Percentiles rank a stretch among this genome's conserved stretches.
phyloP scores from a whole-genome alignment of 1,140 invertebrate genomes.

The Cydia strobilella region DNA sequence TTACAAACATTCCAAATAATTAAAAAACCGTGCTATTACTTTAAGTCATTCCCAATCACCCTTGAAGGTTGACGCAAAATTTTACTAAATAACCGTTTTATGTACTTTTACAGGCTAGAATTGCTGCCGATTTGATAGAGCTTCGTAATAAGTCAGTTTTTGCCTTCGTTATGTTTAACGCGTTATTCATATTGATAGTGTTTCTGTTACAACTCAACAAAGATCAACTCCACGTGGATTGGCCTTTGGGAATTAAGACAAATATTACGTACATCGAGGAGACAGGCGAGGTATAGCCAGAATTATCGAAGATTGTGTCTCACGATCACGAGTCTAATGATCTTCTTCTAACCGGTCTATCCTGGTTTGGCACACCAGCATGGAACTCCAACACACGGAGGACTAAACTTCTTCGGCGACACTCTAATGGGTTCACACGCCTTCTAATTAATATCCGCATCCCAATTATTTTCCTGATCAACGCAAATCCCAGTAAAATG shows the following conservation, averaged over 20 bases:
- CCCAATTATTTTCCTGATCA: slow-evolving; percentile 40
- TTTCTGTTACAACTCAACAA: slow-evolving; percentile 99
- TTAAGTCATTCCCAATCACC: slow-evolving; percentile 60
- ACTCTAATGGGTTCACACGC: slow-evolving; percentile 59
- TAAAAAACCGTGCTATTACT: neutral
- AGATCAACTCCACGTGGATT: slow-evolving; percentile 96
- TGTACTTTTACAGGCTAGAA: slow-evolving; percentile 88
- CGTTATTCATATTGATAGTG: slow-evolving; percentile 98
- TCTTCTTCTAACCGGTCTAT: slow-evolving; percentile 79
- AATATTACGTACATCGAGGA: slow-evolving; percentile 96
- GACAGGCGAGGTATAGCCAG: slow-evolving; percentile 89
- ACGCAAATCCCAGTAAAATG: neutral
- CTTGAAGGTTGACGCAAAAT: slow-evolving; percentile 71
- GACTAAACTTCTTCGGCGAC: slow-evolving; percentile 64
- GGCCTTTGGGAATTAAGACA: slow-evolving; percentile 96
- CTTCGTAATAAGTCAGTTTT: slow-evolving; percentile 98
- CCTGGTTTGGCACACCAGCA: slow-evolving; percentile 79
- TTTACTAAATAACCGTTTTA: slow-evolving; percentile 70
- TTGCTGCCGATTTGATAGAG: slow-evolving; percentile 93
- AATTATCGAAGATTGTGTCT: slow-evolving; percentile 69
- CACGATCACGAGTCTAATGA: slow-evolving; percentile 78
- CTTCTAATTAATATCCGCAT: slow-evolving; percentile 56
- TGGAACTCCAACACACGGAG: slow-evolving; percentile 65
- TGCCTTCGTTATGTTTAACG: slow-evolving; percentile 99
- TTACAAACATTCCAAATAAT: neutral